Conservation (phyloP, 2,888 invertebrate genomes). For the Pollenia griseotomentosa region DNA sequence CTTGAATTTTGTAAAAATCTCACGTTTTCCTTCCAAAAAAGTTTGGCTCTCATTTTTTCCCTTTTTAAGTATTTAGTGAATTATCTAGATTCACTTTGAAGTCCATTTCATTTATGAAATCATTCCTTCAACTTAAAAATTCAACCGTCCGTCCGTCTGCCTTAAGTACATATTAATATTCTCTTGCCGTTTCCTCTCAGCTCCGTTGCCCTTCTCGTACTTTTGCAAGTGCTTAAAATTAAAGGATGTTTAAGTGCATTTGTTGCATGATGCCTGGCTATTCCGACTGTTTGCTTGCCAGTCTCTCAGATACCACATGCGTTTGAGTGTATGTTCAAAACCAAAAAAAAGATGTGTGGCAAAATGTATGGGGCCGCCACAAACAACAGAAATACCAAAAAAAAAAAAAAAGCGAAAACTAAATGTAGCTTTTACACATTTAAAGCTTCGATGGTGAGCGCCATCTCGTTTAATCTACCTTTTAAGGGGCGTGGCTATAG, state of each 20-base stretch:
- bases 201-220: neutral
- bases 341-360: constrained; percentile 32
- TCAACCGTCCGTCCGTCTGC: neutral
- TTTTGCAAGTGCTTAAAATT: constrained; percentile 64
- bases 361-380: constrained; percentile 75
- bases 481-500: constrained; percentile 83
- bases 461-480: constrained; percentile 84
- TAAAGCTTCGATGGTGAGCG: constrained; percentile 82
- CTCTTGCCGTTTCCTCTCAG: neutral
- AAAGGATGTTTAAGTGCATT: constrained; percentile 67
- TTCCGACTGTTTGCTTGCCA: constrained; percentile 42
- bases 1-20: too few relatives aligned
- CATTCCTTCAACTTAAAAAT: constrained; percentile 11
- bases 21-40: too few relatives aligned
- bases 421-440: constrained; percentile 55
- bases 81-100: neutral
- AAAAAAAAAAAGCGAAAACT: constrained; percentile 72
- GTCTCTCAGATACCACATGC: constrained; percentile 1
- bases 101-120: neutral
- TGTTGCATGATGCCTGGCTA: constrained; percentile 61
- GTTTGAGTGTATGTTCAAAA: constrained; percentile 6
- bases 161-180: constrained; percentile 44
- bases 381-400: constrained; percentile 63
- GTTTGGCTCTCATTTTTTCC: too few relatives aligned
- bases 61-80: too few relatives aligned